Evolutionary conservation across 2,797 vertebrate genomes (phyloP), one percentile per base, ranked within the genome.

Genomic region (Crocidura indochinensis): DNA sequence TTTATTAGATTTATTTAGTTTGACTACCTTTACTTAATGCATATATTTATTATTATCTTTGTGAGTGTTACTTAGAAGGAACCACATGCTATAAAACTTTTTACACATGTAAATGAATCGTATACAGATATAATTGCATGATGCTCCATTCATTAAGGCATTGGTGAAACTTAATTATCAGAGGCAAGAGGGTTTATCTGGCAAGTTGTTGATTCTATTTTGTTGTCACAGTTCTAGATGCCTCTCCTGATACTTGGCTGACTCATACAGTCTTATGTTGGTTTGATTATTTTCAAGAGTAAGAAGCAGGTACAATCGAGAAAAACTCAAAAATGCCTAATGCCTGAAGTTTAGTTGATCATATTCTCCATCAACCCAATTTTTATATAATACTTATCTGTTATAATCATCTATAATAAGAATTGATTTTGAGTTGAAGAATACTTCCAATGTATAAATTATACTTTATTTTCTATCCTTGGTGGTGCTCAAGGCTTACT

Each of bases 301-400:
- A 15, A 91, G 93, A 77, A 6, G 38, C 67, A 91, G 79, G 64
- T n/a, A 73, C 22, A 90, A 73, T 38, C 60, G 44, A 74, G 69
- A 67, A 84, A 89, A 62, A 80, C 20, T 64, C 27, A 78, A 68
- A 62, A 46, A 67, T 67, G 24, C 64, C 29, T 56, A 73, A 84
- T 88, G 74, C 82, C 85, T 31, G 73, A 53, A 91, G 38, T 74
- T 64, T 74, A 90, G 73, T 93, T 81, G 67, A 65, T 72, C 62
- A 53, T 84, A 51, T 86, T 94, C 24, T 91, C 44, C 15, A 88
- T 92, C 60, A 88, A 79, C 67, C 94, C 83, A 87, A n/a, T 88
- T 93, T 91, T 31, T 81, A n/a, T 91, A 78, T 60, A 87, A 93
- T 69, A 85, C 27, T 71, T 77, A n/a, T 67, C 29, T 79, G n/a